Percentiles rank a stretch among this genome's conserved stretches.
phyloP scores from a whole-genome alignment of 2,113 vertebrate genomes.

The Sarotherodon lohbergeri region DNA sequence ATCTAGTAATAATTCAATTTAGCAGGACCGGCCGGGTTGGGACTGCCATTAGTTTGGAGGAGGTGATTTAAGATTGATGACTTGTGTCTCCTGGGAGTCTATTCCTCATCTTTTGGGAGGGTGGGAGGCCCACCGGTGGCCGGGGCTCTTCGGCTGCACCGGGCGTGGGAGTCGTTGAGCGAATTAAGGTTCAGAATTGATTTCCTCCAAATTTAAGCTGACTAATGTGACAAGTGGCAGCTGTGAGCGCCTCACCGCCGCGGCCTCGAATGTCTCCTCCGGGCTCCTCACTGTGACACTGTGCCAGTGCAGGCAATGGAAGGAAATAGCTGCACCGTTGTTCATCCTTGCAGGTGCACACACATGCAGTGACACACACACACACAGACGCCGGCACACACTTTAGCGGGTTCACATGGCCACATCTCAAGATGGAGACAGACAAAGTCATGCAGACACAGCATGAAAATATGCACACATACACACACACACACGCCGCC shows the following conservation, averaged over 20 bases:
- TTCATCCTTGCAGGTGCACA: conserved; percentile 29
- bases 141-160: conserved; percentile 56
- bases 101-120: conserved; percentile 42
- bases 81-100: conserved; percentile 72
- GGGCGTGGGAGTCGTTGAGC: conserved; percentile 73
- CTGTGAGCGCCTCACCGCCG: conserved; percentile 67
- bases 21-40: conserved; percentile 65
- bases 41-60: conserved; percentile 75
- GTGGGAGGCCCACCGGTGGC: conserved; percentile 31
- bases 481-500: not conserved
- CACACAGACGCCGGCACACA: not conserved
- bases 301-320: conserved; percentile 52
- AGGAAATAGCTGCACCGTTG: conserved; percentile 38
- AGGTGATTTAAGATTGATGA: conserved; percentile 80
- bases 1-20: conserved; percentile 78
- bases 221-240: conserved; percentile 80
- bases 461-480: not conserved
- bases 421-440: conserved; percentile 48
- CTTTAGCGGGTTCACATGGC: conserved; percentile 27
- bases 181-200: conserved; percentile 78
- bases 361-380: conserved; percentile 3
- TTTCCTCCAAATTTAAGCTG: conserved; percentile 77
- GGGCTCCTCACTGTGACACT: conserved; percentile 76
- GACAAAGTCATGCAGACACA: conserved; percentile 43
- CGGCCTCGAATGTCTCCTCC: conserved; percentile 73